Evolutionary conservation across 1,140 invertebrate species (phyloP).

Genomic region (Listronotus oregonensis): DNA sequence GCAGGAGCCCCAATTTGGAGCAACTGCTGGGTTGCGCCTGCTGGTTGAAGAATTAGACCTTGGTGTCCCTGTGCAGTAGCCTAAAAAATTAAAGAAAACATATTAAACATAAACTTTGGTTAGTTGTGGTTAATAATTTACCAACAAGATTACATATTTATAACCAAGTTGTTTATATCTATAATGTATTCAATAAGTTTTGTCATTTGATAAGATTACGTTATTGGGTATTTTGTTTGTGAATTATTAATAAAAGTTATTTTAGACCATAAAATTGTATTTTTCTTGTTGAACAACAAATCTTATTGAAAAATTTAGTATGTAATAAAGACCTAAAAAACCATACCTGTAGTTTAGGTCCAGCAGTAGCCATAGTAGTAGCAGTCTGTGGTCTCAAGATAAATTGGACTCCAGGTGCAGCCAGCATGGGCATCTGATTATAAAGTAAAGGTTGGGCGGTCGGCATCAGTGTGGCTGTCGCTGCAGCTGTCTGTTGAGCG

Average conservation of each 20-base stretch:
- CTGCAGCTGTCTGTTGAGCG: slow-evolving; percentile 42
- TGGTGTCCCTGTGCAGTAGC: slow-evolving; percentile 53
- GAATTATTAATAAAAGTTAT: too few relatives aligned
- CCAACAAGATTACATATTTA: too few relatives aligned
- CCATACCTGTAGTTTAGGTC: slow-evolving; percentile 27
- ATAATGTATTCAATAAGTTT: too few relatives aligned
- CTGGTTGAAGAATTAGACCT: slow-evolving; percentile 53
- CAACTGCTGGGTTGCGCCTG: slow-evolving; percentile 43
- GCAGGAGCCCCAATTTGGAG: slow-evolving; percentile 51
- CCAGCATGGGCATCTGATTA: slow-evolving; percentile 54
- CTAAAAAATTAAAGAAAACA: not conserved
- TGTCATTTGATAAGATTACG: too few relatives aligned
- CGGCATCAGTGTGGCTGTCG: slow-evolving; percentile 50
- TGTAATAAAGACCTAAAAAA: too few relatives aligned
- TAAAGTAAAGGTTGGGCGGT: slow-evolving; percentile 52
- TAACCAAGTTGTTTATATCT: too few relatives aligned
- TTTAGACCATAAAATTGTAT: too few relatives aligned
- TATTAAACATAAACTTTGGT: too few relatives aligned
- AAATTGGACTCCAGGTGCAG: slow-evolving; percentile 59
- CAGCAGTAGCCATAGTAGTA: slow-evolving; percentile 49
- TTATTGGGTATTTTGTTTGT: too few relatives aligned
- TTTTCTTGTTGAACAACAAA: too few relatives aligned
- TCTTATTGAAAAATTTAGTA: too few relatives aligned
- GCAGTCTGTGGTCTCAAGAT: slow-evolving; percentile 60
- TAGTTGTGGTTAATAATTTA: too few relatives aligned